These are phyloP conservation scores for Acanthisitta chloris DNA, from an alignment of 2,113 vertebrate species.

Conservation along the genomic window DNA sequence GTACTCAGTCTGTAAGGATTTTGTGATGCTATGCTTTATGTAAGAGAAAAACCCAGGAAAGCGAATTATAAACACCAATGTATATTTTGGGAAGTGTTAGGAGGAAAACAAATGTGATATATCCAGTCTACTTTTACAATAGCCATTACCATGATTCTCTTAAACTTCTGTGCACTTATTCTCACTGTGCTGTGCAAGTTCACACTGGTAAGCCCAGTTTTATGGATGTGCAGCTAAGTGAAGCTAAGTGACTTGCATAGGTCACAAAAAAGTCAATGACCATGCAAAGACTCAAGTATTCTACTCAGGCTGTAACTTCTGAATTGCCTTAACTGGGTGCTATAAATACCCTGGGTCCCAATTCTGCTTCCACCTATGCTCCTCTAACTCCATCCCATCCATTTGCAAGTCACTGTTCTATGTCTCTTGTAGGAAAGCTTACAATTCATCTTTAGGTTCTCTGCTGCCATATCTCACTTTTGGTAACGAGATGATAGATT, in stretches of 20 bases:
- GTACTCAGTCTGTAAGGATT: neutral
- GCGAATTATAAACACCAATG: neutral
- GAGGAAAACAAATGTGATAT: neutral
- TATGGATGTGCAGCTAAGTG: neutral
- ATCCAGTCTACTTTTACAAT: neutral
- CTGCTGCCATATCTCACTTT: rapidly evolving
- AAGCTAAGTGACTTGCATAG: neutral
- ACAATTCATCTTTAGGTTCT: neutral
- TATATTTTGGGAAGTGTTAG: neutral
- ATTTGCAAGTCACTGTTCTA: neutral
- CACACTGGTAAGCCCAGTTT: neutral
- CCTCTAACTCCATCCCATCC: neutral
- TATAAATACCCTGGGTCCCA: neutral
- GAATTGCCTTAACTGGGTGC: neutral
- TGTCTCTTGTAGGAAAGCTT: neutral
- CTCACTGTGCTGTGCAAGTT: neutral
- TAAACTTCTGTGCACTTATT: neutral
- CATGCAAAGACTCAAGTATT: neutral
- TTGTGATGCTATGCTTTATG: neutral
- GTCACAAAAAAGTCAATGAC: neutral
- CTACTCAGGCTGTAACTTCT: neutral
- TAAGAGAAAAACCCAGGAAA: neutral
- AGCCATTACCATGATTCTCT: neutral
- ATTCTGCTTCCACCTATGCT: neutral
- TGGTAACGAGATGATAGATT: neutral